Conservation (phyloP, 2,888 invertebrate species). For the Nemotelus pantherinus region DNA sequence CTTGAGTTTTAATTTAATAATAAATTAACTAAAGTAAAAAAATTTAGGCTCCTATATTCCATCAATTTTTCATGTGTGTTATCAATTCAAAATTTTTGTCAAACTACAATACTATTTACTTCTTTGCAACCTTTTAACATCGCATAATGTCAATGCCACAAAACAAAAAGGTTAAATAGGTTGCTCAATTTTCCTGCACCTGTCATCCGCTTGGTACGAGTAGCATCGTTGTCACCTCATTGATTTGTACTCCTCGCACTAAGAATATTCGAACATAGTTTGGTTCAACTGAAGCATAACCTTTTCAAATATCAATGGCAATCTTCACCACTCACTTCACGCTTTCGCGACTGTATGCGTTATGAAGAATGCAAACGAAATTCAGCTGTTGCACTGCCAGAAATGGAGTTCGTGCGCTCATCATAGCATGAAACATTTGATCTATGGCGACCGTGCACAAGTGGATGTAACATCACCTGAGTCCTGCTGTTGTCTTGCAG, state of each 20-base stretch:
- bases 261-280: slow-evolving; percentile 25
- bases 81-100: too few species aligned
- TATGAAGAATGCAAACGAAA: slow-evolving; percentile 6
- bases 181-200: too few species aligned
- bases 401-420: slow-evolving; percentile 39
- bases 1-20: too few species aligned
- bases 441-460: slow-evolving; percentile 26
- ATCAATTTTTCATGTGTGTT: too few species aligned
- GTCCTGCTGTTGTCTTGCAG: not conserved
- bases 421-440: slow-evolving; percentile 30
- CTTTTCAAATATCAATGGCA: slow-evolving; percentile 43
- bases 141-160: too few species aligned
- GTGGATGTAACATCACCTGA: slow-evolving; percentile 25
- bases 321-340: slow-evolving; percentile 32
- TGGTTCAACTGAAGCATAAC: slow-evolving; percentile 27
- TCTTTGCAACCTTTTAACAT: too few species aligned
- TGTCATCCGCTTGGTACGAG: too few species aligned
- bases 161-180: too few species aligned
- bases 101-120: too few species aligned
- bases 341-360: slow-evolving; percentile 12
- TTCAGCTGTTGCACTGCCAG: slow-evolving; percentile 3
- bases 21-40: too few species aligned
- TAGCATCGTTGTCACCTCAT: not conserved
- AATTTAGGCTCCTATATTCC: too few species aligned
- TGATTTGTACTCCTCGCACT: slow-evolving; percentile 30